phyloP scores from a whole-genome alignment of 2,797 vertebrate species.

The Lagodon rhomboides region DNA sequence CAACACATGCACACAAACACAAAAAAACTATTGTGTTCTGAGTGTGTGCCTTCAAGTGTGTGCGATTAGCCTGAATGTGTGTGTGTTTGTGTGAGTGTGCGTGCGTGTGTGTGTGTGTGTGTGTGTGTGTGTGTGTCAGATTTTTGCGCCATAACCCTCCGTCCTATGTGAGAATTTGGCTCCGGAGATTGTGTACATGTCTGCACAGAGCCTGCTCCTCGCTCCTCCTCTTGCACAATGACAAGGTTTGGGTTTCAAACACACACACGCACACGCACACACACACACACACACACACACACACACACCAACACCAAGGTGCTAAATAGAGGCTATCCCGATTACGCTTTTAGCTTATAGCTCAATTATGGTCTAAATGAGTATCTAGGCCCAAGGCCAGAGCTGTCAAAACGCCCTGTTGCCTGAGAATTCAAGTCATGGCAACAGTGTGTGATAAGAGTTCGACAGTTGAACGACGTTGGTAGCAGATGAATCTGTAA shows the following conservation, averaged over 20 bases:
- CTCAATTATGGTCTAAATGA: constrained; percentile 76
- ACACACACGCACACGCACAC: constrained; percentile 52
- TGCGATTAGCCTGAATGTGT: constrained; percentile 44
- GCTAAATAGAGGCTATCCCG: constrained; percentile 74
- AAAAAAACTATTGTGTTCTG: constrained; percentile 70
- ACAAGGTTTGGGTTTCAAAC: constrained; percentile 79
- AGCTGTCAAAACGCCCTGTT: constrained; percentile 69
- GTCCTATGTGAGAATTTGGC: constrained; percentile 71
- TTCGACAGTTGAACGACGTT: constrained; percentile 27
- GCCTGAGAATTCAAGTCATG: constrained; percentile 55
- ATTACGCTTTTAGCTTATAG: constrained; percentile 78
- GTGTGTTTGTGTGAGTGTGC: constrained; percentile 12
- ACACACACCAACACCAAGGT: constrained; percentile 66
- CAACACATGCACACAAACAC: constrained; percentile 54
- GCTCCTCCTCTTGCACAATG: constrained; percentile 76
- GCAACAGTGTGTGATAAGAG: constrained; percentile 48
- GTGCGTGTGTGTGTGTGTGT: not conserved
- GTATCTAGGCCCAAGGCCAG: constrained; percentile 74
- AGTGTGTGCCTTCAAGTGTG: constrained; percentile 63
- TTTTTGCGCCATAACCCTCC: constrained; percentile 44
- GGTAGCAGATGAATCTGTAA: constrained; percentile 38
- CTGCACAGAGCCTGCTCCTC: constrained; percentile 73
- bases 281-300: constrained; percentile 54
- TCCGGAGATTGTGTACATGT: constrained; percentile 73
- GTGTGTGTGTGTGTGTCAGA: constrained; percentile 30